These are phyloP conservation scores for Andrena flavipes DNA, from an alignment of 2,888 invertebrate species.

Conservation along the genomic window DNA sequence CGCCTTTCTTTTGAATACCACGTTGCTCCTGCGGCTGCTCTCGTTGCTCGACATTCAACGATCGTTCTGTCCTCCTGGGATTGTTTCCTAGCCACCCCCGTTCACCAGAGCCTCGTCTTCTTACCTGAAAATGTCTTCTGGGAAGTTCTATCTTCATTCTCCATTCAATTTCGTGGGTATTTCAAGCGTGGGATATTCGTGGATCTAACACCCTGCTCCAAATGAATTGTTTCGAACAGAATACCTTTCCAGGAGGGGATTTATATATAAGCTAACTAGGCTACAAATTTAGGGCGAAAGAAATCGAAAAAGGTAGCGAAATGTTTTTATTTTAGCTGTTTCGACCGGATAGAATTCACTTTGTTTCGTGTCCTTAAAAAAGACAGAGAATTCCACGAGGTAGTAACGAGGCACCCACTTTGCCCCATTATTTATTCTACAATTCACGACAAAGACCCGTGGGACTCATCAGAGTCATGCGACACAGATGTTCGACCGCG, in stretches of 20 bases:
- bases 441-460: constrained; percentile 6
- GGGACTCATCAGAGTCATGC: constrained; percentile 2
- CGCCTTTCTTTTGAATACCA: constrained; percentile 38
- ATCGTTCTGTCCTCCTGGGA: constrained; percentile 5
- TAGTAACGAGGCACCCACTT: not conserved
- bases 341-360: too few species aligned
- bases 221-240: too few species aligned
- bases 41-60: constrained; percentile 66
- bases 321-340: too few species aligned
- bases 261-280: too few species aligned
- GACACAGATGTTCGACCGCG: not conserved
- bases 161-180: not conserved
- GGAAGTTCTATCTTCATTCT: not conserved
- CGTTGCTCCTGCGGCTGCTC: constrained; percentile 35
- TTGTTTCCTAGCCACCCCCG: not conserved
- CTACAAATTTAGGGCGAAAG: too few species aligned
- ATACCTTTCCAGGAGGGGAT: too few species aligned
- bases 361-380: not conserved
- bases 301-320: too few species aligned
- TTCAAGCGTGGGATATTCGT: not conserved
- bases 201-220: too few species aligned
- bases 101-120: not conserved
- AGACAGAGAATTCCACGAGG: not conserved
- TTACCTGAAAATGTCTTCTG: constrained; percentile 50
- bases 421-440: not conserved